Percentiles rank a stretch among this genome's conserved stretches.
Evolutionary conservation across 2,797 vertebrate genomes (phyloP).

Genomic region (Xiphorhynchus erythropygius): DNA sequence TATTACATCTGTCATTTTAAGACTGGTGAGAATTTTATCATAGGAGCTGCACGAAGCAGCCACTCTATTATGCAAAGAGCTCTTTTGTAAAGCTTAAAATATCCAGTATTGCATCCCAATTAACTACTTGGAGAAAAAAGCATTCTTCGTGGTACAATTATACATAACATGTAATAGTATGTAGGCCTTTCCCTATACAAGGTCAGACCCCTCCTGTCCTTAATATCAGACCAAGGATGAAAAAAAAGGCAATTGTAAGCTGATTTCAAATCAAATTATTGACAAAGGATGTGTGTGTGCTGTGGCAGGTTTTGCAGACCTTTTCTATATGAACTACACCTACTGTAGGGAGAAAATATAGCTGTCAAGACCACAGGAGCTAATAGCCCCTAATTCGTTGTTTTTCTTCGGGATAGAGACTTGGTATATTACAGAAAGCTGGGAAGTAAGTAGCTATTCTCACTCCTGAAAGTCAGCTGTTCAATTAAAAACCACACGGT

Average conservation of each 20-base stretch:
- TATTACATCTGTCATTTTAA: conserved; percentile 88
- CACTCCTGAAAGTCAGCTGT: conserved; percentile 17
- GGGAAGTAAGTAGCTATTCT: neutral
- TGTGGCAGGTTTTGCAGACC: neutral
- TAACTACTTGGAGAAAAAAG: conserved; percentile 65
- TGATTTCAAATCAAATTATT: neutral
- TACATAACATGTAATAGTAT: neutral
- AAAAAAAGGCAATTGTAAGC: neutral
- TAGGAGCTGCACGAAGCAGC: conserved; percentile 76
- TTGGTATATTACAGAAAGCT: neutral
- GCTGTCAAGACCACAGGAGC: neutral
- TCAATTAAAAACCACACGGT: neutral
- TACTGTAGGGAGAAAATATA: neutral
- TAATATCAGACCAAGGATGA: neutral
- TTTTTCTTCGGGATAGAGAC: neutral
- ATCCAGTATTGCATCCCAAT: conserved; percentile 77
- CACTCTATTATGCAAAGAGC: conserved; percentile 78
- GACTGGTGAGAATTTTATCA: conserved; percentile 86
- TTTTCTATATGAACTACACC: neutral
- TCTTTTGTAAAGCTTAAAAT: conserved; percentile 81
- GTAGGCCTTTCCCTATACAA: neutral
- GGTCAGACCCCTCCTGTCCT: neutral
- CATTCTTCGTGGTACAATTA: conserved; percentile 37
- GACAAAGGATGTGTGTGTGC: neutral
- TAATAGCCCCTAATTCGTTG: neutral